phyloP scores from a whole-genome alignment of 1,140 invertebrate genomes.

The Pogonognathellus flavescens region DNA sequence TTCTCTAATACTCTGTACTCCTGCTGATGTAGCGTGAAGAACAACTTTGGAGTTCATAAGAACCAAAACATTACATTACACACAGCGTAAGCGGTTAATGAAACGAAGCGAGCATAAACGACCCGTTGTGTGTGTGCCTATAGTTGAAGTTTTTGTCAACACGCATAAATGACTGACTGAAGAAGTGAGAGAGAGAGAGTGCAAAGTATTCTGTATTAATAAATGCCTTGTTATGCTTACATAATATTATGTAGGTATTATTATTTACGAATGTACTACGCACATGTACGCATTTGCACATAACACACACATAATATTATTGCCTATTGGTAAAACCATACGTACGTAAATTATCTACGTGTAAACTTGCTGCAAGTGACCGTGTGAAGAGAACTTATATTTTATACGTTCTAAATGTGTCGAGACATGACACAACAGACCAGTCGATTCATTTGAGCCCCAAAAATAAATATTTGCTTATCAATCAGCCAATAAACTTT shows the following conservation, averaged over 20 bases:
- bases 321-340: too few relatives aligned
- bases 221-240: too few relatives aligned
- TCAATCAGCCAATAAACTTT: slow-evolving; percentile 37
- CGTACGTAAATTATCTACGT: too few relatives aligned
- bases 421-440: neutral
- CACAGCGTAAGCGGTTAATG: neutral
- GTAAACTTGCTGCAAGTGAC: too few relatives aligned
- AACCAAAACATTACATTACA: neutral
- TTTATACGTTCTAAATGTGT: neutral
- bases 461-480: slow-evolving; percentile 53
- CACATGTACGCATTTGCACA: too few relatives aligned
- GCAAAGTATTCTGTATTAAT: too few relatives aligned
- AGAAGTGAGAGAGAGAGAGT: neutral
- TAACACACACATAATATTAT: too few relatives aligned
- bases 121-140: neutral
- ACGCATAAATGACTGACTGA: neutral
- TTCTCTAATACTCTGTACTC: neutral
- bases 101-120: neutral
- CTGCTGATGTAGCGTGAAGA: neutral
- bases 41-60: neutral
- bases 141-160: neutral
- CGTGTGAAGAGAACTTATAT: too few relatives aligned
- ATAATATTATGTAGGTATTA: too few relatives aligned
- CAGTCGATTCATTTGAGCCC: neutral
- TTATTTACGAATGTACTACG: too few relatives aligned